These are phyloP conservation scores for Drosophila kanekoi DNA, from an alignment of 2,888 invertebrate species.

Conservation along the genomic window DNA sequence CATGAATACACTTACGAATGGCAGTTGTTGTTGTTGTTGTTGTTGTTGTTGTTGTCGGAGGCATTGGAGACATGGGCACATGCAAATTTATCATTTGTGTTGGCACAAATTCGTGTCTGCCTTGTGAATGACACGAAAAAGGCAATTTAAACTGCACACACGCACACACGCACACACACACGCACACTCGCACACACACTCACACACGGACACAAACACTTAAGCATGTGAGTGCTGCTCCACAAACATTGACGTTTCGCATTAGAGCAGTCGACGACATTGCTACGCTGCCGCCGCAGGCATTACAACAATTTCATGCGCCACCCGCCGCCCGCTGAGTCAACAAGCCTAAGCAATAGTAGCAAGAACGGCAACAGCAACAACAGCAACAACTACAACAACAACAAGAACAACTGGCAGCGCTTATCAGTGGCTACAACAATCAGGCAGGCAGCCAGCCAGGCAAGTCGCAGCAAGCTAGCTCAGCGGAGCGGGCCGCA, in stretches of 20 bases:
- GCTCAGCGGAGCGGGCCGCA: slow-evolving; percentile 31
- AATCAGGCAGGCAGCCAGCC: slow-evolving; percentile 47
- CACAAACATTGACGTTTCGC: slow-evolving; percentile 53
- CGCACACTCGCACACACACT: slow-evolving; percentile 1
- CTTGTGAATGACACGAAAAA: slow-evolving; percentile 61
- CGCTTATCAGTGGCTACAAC: slow-evolving; percentile 69
- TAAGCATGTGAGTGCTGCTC: slow-evolving; percentile 39
- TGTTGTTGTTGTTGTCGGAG: slow-evolving; percentile 3
- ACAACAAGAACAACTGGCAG: slow-evolving; percentile 28
- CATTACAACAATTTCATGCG: slow-evolving; percentile 67
- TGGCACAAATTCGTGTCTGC: slow-evolving; percentile 60
- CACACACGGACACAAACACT: slow-evolving; percentile 9
- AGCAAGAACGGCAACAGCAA: background rate
- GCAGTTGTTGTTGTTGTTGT: slow-evolving; percentile 1
- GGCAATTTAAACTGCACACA: slow-evolving; percentile 62
- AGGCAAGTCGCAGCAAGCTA: slow-evolving; percentile 31
- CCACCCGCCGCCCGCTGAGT: slow-evolving; percentile 2
- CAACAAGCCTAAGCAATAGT: slow-evolving; percentile 11
- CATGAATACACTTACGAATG: slow-evolving; percentile 37
- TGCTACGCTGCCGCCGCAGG: slow-evolving; percentile 48
- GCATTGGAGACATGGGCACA: slow-evolving; percentile 33
- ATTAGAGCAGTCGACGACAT: slow-evolving; percentile 42
- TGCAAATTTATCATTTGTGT: slow-evolving; percentile 71
- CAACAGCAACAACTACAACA: slow-evolving; percentile 14
- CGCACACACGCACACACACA: slow-evolving; percentile 13